Conservation (phyloP, 2,888 invertebrate species). For the Andrena camellia region DNA sequence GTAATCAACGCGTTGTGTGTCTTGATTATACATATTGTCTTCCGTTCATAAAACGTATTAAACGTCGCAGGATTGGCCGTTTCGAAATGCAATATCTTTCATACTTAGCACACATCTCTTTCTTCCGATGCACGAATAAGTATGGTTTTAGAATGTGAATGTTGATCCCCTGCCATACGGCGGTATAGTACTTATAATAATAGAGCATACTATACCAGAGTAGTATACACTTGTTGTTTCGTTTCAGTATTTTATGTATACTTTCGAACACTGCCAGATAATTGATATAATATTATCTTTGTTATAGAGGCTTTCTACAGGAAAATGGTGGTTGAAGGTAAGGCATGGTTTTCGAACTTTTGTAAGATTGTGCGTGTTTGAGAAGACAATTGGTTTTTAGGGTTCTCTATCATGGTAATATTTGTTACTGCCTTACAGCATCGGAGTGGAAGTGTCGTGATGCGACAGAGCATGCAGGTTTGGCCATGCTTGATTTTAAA, state of each 20-base stretch:
- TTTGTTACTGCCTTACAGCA: constrained; percentile 63
- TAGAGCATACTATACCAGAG: constrained; percentile 47
- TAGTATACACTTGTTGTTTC: constrained; percentile 37
- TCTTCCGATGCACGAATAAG: constrained; percentile 62
- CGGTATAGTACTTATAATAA: constrained; percentile 53
- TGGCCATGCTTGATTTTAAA: constrained; percentile 50
- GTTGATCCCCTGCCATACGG: constrained; percentile 35
- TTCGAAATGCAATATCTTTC: constrained; percentile 54
- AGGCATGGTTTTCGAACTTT: constrained; percentile 78
- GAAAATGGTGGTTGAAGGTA: constrained; percentile 89
- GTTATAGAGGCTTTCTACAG: constrained; percentile 88
- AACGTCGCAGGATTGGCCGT: constrained; percentile 9
- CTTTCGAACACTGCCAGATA: constrained; percentile 26
- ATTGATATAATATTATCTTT: constrained; percentile 74
- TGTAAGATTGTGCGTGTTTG: constrained; percentile 53
- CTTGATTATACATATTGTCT: constrained; percentile 55
- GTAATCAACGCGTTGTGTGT: constrained; percentile 25
- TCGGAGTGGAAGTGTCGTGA: constrained; percentile 64
- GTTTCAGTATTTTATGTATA: constrained; percentile 38
- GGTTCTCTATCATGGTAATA: constrained; percentile 72
- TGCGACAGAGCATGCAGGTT: constrained; percentile 62
- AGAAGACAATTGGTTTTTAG: constrained; percentile 75
- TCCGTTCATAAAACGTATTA: constrained; percentile 38
- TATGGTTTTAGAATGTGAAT: constrained; percentile 45
- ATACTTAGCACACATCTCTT: constrained; percentile 56